phyloP scores from a whole-genome alignment of 2,888 invertebrate genomes.

The Erannis defoliaria region DNA sequence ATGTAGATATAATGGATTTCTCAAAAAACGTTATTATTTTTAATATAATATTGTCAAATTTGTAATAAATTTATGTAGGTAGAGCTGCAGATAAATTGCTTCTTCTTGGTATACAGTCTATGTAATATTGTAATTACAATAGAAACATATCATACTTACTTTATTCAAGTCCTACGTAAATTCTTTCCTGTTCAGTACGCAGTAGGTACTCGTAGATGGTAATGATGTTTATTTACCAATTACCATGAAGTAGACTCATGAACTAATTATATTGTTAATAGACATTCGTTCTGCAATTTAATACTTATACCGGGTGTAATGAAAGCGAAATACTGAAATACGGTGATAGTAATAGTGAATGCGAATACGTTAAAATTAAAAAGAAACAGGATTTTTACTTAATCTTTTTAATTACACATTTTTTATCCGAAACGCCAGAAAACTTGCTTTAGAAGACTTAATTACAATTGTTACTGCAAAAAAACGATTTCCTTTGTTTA shows the following conservation, averaged over 20 bases:
- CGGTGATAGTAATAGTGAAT: too few species aligned
- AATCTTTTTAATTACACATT: too few species aligned
- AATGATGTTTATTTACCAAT: slow-evolving; percentile 3
- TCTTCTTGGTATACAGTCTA: slow-evolving; percentile 24
- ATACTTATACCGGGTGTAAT: too few species aligned
- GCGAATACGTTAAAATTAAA: too few species aligned
- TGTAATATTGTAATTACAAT: slow-evolving; percentile 19
- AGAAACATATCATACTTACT: not conserved
- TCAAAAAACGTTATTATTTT: slow-evolving; percentile 37
- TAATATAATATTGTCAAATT: slow-evolving; percentile 33
- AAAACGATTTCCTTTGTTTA: too few species aligned
- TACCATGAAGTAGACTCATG: not conserved
- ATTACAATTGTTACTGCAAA: too few species aligned
- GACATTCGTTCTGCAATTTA: not conserved
- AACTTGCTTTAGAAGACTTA: too few species aligned
- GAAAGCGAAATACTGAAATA: too few species aligned
- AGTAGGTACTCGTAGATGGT: not conserved
- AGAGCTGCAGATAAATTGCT: slow-evolving; percentile 19
- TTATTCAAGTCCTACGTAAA: slow-evolving; percentile 1
- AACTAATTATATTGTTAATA: not conserved
- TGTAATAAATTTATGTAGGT: slow-evolving; percentile 37
- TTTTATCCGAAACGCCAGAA: too few species aligned
- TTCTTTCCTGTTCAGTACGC: slow-evolving; percentile 21
- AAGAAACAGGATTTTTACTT: too few species aligned
- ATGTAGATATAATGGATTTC: slow-evolving; percentile 41